Evolutionary conservation across 2,113 vertebrate species (phyloP), one percentile per base, ranked within the genome.

Genomic region (Ophthalmolycus amberensis): DNA sequence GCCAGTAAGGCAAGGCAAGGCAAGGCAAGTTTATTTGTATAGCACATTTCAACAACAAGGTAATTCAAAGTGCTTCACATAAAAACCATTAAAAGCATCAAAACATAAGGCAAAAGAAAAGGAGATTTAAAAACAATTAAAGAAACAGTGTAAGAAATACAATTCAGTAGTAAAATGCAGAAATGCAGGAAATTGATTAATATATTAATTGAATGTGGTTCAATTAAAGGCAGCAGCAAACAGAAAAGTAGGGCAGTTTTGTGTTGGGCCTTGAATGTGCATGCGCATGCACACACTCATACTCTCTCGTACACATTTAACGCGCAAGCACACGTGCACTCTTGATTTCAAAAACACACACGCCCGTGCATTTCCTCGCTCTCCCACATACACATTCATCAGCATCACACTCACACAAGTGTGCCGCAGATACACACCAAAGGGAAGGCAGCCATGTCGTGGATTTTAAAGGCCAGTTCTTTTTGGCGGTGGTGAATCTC

Each of bases 401-500:
- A 38, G 27, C 32, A 9, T 71, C 52, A 40, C 72, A 42, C 18
- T 18, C 54, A 25, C 5, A 46, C 58, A 50, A 42, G 32, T 71
- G 66, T 48, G 9, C 44, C 40, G 42, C 66, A 42, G 37, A 75
- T 9, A 59, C 73, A 83, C 74, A 59, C 65, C 67, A 75, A 62
- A 82, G 77, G 79, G 72, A 72, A 42, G 44, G 66, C 67, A 44
- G 83, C 85, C 84, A 79, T 85, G 81, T 58, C 66, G 58, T 73
- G 80, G 77, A 67, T 80, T 87, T 84, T 80, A 59, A 69, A 77
- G 70, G 80, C 67, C 77, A 87, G 77, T 74, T 81, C 79, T 80
- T 75, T 46, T 85, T 87, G 89, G 92, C 91, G 77, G 77, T 78
- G 72, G 71, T 86, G 75, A 83, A 86, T 88, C 92, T 91, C 90